These are phyloP conservation scores for Microtus obscurus DNA, from an alignment of 2,797 vertebrate genomes.

Conservation along the genomic window DNA sequence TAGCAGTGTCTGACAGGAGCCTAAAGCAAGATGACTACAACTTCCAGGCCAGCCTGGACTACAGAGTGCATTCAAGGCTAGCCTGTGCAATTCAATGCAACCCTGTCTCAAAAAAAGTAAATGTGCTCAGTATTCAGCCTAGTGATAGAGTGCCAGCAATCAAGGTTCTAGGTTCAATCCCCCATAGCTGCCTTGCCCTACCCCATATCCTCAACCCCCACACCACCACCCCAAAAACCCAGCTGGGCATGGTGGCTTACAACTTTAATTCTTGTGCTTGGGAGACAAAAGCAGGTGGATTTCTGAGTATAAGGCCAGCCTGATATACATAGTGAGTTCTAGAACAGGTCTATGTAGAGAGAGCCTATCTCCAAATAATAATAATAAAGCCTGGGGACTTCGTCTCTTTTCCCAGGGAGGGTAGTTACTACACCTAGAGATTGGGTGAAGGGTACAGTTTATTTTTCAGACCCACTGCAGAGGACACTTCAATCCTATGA, in stretches of 20 bases:
- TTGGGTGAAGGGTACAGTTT: conserved; percentile 52
- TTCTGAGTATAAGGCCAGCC: neutral
- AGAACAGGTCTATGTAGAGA: neutral
- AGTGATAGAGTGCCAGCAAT: neutral
- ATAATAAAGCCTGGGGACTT: neutral
- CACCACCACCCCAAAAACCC: neutral
- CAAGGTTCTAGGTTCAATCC: neutral
- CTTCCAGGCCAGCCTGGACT: neutral
- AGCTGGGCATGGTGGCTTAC: neutral
- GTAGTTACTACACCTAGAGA: conserved; percentile 4
- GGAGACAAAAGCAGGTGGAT: neutral
- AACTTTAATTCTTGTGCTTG: neutral
- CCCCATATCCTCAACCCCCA: neutral
- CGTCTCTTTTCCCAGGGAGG: neutral
- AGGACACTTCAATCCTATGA: neutral
- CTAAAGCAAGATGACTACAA: neutral
- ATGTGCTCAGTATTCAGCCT: neutral
- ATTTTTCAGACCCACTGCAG: conserved; percentile 66
- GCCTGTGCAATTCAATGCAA: neutral
- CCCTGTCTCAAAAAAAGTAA: neutral
- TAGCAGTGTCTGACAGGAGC: neutral
- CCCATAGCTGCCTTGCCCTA: neutral
- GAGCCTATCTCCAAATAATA: neutral
- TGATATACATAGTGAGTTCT: neutral
- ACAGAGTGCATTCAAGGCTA: neutral